Evolutionary conservation across 2,113 vertebrate species (phyloP).

Genomic region (Myocastor coypus): DNA sequence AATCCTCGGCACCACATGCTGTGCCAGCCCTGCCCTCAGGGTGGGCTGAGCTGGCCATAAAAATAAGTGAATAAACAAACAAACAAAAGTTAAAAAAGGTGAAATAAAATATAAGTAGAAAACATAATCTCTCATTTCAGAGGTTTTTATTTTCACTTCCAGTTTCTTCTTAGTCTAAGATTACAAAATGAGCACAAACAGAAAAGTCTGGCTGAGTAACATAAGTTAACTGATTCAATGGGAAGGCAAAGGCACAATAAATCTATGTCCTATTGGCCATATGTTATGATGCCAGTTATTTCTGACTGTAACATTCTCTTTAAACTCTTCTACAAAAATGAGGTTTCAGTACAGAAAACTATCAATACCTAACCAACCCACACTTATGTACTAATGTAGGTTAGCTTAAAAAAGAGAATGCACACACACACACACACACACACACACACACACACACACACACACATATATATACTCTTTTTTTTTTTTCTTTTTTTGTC

Average conservation of each 20-base stretch:
- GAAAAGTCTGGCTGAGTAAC: background rate
- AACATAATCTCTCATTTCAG: background rate
- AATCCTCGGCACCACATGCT: no score
- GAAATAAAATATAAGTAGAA: background rate
- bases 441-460: no score
- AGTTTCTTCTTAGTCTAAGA: background rate
- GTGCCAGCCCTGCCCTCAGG: no score
- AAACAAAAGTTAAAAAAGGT: background rate
- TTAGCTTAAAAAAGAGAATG: background rate
- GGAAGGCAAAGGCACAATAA: background rate
- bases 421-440: no score
- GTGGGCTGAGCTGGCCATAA: no score
- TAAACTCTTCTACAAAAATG: background rate
- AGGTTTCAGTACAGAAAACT: background rate
- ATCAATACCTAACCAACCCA: background rate
- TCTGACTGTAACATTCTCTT: background rate
- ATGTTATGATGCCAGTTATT: slow-evolving; percentile 35
- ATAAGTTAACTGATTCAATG: background rate
- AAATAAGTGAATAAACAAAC: no score
- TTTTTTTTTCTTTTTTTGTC: no score
- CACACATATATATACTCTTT: no score
- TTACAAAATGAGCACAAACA: slow-evolving; percentile 21
- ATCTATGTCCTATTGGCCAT: background rate
- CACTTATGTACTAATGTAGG: slow-evolving; percentile 28
- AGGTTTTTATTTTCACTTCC: slow-evolving; percentile 35